Base-by-base conservation (phyloP, 1,140 invertebrate genomes). In the Macrocentrus cingulum region DNA sequence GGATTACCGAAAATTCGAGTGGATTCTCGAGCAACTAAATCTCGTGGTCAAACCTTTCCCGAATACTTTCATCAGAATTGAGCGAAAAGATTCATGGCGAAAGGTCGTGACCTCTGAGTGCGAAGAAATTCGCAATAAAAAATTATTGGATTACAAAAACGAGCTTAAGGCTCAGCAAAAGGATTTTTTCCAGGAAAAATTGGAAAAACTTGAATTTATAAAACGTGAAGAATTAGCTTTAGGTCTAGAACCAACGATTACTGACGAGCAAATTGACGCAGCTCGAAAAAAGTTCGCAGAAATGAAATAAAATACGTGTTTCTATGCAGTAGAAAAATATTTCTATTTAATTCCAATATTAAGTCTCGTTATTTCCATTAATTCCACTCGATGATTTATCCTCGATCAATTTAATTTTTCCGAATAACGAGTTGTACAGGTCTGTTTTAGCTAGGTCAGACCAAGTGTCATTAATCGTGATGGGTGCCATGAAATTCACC, bases 401-500 rank as follows among this genome's bases (percentile, higher is more conserved):
- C 6, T 64, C 55, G 4, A 39, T 11, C 4, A 55, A 5, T 56
- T 72, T 69, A 32, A 69, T 79, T 80, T 83, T 86, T n/a, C 90
- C 89, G 80, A 95, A 96, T 37, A 95, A 75, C 0, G 93, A 95
- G 71, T 81, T 87, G 65, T 86, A 93, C 15, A 96, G 74, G 75
- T 95, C 91, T 73, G 85, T 86, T 69, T 88, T 90, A 2, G 89
- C 88, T 55, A 87, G 85, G 56, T 94, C 88, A 7, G 85, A 87
- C 88, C 89, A 91, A 0, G 60, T 68, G n/a, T 82, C 80, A 50
- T 79, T 76, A 2, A 81, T 77, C 48, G 87, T 85, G 50, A 88
- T 81, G 0, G 92, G 91, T 2, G 94, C 92, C 93, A 97, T 96
- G 69, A 93, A 98, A 78, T 95, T 98, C 0, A 96, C 87, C 16